These are phyloP conservation scores for Pantala flavescens DNA, from an alignment of 1,140 invertebrate genomes.

Conservation along the genomic window DNA sequence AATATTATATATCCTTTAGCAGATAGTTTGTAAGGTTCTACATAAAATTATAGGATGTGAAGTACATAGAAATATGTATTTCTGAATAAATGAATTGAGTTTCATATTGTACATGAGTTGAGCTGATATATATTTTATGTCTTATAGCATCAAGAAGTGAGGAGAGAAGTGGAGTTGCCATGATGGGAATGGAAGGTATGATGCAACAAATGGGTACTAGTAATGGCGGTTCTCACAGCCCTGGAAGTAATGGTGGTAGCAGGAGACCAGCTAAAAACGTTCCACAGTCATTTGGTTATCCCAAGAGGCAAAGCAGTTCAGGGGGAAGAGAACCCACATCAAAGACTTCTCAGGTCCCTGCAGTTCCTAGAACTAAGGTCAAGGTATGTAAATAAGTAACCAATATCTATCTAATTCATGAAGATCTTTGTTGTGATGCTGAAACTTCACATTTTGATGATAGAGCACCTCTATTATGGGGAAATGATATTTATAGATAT, in stretches of 20 bases:
- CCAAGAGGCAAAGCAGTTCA: conserved; percentile 57
- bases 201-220: neutral
- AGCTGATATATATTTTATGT: too few species aligned
- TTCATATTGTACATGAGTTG: too few species aligned
- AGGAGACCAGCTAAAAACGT: conserved; percentile 30
- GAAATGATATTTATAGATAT: too few species aligned
- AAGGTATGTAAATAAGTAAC: conserved; percentile 37
- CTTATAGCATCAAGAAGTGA: neutral
- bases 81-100: too few species aligned
- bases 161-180: neutral
- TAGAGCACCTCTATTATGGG: too few species aligned
- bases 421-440: too few species aligned
- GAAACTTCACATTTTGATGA: too few species aligned
- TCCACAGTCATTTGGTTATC: conserved; percentile 68
- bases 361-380: conserved; percentile 59
- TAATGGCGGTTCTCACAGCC: neutral
- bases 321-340: conserved; percentile 31
- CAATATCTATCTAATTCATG: conserved; percentile 5
- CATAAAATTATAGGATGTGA: too few species aligned
- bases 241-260: neutral
- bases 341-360: conserved; percentile 69
- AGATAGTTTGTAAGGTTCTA: too few species aligned
- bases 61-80: too few species aligned
- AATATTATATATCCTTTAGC: too few species aligned
- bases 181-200: conserved; percentile 1